Conservation (phyloP, 1,140 invertebrate species). For the Battus philenor region DNA sequence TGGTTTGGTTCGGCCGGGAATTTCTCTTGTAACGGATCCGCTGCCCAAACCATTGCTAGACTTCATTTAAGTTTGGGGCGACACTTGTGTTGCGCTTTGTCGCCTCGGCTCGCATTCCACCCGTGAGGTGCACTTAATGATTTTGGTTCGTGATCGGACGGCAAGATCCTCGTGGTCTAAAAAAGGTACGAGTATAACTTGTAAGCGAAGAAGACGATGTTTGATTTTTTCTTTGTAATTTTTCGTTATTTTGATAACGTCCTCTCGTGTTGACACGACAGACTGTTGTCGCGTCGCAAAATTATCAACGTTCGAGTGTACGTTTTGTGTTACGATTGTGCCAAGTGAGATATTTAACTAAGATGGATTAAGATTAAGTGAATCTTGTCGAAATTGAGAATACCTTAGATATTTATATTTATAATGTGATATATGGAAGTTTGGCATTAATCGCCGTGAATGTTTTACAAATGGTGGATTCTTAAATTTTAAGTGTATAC, state of each 20-base stretch:
- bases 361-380: slow-evolving; percentile 73
- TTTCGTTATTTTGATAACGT: slow-evolving; percentile 72
- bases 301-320: slow-evolving; percentile 45
- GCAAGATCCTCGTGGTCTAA: slow-evolving; percentile 30
- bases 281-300: slow-evolving; percentile 34
- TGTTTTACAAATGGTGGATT: slow-evolving; percentile 42
- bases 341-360: slow-evolving; percentile 71
- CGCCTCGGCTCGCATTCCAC: slow-evolving; percentile 11
- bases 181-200: slow-evolving; percentile 62
- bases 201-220: slow-evolving; percentile 71
- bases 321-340: slow-evolving; percentile 69
- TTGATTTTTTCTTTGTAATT: slow-evolving; percentile 68
- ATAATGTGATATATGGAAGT: slow-evolving; percentile 73
- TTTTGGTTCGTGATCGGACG: slow-evolving; percentile 64
- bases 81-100: too few species aligned
- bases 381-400: slow-evolving; percentile 67
- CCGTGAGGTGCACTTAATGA: slow-evolving; percentile 27
- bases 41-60: too few species aligned
- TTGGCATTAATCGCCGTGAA: slow-evolving; percentile 57
- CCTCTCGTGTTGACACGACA: slow-evolving; percentile 50
- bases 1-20: too few species aligned
- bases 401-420: slow-evolving; percentile 69
- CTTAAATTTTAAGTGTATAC: too few species aligned
- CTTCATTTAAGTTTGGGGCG: too few species aligned
- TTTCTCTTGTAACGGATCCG: too few species aligned